Base-by-base conservation (phyloP, 2,797 vertebrate species). In the Sitta carolinensis region DNA sequence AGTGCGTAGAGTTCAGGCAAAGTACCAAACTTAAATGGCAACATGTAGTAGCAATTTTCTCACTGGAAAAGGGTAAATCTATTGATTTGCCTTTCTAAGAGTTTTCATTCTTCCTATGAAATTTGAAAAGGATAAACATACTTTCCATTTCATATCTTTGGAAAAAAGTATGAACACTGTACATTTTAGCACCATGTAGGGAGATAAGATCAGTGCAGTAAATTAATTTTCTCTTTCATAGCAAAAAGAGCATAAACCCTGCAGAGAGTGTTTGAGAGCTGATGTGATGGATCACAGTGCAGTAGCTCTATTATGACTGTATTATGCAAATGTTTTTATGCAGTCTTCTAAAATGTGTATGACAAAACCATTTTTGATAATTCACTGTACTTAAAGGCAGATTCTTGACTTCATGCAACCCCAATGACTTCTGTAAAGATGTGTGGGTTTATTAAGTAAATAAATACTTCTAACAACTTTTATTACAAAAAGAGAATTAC, bases 241-340 rank as follows among this genome's bases (percentile, higher is more conserved):
- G 34, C 58, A 79, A 73, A 89, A 84, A 61, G 62, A 78, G 38
- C 15, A 52, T 48, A 91, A 94, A 84, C 55, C 89, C 89, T 90
- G 92, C 92, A 94, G 95, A 90, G 95, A 90, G 40, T 23, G 32
- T 87, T 86, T 88, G 91, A 88, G 84, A 72, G 73, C 43, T 91
- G 62, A 70, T 0, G 2, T 93, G 87, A 93, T 90, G 48, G 73
- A 96, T 96, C 66, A 93, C 69, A 86, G 74, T 84, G 73, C 52
- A 74, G 69, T 63, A 70, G 59, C 73, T 94, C 66, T 82, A 14
- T 94, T 91, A 95, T 50, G 66, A 36, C 19, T 91, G 32, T 19
- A 92, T 94, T 97, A 96, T 95, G 94, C 76, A 95, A 91, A 95
- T 88, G 15, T 23, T 77, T 92, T 86, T 52, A 72, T 68, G 40